Base-by-base conservation (phyloP, 2,797 vertebrate species). In the Chrosomus eos region DNA sequence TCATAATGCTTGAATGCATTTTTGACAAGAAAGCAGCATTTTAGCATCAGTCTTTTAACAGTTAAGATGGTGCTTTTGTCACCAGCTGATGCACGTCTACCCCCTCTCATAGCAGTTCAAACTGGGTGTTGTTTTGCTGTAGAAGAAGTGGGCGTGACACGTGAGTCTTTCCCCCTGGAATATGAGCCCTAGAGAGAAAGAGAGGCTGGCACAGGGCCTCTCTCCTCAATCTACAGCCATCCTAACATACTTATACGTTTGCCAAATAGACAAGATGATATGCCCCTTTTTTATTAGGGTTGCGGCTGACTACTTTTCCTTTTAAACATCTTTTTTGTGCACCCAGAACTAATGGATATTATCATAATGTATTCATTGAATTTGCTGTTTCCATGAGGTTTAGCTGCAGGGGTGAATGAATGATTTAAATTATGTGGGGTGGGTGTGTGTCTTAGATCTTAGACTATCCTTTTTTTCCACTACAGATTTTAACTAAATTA, bases 101-200 rank as follows among this genome's bases (percentile, higher is more conserved):
- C 6, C 31, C 0, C n/a, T 55, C n/a, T 72, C 36, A 23, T 23
- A 3, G 16, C 43, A 9, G 72, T 23, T 13, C 43, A 48, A 10
- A 36, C 45, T 16, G 33, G 81, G n/a, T 83, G 81, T 83, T 83
- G 81, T 83, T 83, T 76, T 67, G 1, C 31, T 68, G n/a, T 67
- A 28, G 31, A 9, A 28, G 58, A 68, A 26, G 73, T 76, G 73
- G 82, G 82, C 64, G 73, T 75, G 72, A 55, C 82, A 40, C 58
- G 16, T 13, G 40, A 64, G 14, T 26, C n/a, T 82, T 51, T 64
- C 31, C 55, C 28, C 7, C 81, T 23, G n/a, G 38, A 23, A 73
- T 19, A 62, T 53, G 60, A 83, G 58, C 71, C 31, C 43, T 67
- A 18, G 60, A 67, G 73, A 60, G 58, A 76, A 14, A 64, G 58